Percentiles rank a stretch among this genome's conserved stretches.
These are phyloP conservation scores for Caracal caracal DNA, from an alignment of 2,113 vertebrate species.

Conservation along the genomic window DNA sequence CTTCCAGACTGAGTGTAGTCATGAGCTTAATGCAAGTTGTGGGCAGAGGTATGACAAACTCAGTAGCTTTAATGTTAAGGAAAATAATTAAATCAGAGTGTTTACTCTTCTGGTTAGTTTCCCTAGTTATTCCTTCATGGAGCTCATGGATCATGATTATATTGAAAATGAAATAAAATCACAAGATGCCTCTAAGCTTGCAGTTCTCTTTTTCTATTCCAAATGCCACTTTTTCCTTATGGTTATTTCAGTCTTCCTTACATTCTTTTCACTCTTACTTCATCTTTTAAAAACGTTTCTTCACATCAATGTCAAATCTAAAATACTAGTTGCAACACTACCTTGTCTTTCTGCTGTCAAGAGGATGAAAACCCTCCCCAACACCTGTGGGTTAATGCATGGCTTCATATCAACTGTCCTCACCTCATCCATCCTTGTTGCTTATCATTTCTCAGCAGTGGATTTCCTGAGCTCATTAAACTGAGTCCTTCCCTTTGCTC, in stretches of 20 bases:
- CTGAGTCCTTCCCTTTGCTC: not conserved
- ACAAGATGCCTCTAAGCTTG: not conserved
- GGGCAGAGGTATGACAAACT: not conserved
- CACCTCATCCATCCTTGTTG: not conserved
- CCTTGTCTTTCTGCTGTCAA: conserved; percentile 17
- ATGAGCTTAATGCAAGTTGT: not conserved
- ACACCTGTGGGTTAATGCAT: not conserved
- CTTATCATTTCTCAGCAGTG: not conserved
- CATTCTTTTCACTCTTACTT: not conserved
- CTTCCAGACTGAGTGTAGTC: not conserved
- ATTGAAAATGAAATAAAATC: conserved; percentile 35
- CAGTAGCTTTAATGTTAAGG: not conserved
- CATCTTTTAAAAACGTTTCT: not conserved
- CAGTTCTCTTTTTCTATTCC: not conserved
- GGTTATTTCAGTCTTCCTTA: not conserved
- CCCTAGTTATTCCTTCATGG: not conserved
- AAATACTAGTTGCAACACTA: not conserved
- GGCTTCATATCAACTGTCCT: not conserved
- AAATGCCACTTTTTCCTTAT: not conserved
- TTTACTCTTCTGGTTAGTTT: conserved; percentile 20
- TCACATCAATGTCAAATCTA: conserved; percentile 13
- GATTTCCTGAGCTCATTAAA: not conserved
- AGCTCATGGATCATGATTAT: not conserved
- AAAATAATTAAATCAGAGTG: not conserved
- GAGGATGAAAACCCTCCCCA: not conserved